These are phyloP conservation scores for Papilio polyxenes DNA, from an alignment of 1,140 invertebrate species.

Conservation along the genomic window DNA sequence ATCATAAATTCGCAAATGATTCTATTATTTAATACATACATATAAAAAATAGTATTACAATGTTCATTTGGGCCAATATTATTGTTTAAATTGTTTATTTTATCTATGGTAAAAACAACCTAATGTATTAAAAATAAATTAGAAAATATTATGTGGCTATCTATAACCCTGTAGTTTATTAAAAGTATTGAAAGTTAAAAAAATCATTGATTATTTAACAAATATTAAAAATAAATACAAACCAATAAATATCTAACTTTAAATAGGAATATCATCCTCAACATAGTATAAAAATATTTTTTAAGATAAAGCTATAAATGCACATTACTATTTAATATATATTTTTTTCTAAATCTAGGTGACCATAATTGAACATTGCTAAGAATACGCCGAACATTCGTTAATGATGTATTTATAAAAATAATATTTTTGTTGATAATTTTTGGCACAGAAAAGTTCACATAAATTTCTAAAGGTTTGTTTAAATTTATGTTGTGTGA, in stretches of 20 bases:
- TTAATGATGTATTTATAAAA: not conserved
- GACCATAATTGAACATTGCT: not conserved
- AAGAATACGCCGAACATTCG: not conserved
- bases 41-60: too few species aligned
- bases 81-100: not conserved
- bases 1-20: not conserved
- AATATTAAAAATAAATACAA: slow-evolving; percentile 33
- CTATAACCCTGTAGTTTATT: slow-evolving; percentile 65
- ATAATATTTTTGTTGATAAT: not conserved
- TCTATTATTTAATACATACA: too few species aligned
- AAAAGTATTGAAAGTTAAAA: not conserved
- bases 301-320: not conserved
- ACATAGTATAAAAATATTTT: slow-evolving; percentile 43
- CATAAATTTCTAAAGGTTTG: not conserved
- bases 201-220: not conserved
- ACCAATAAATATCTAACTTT: slow-evolving; percentile 27
- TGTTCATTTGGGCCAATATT: too few species aligned
- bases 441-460: not conserved
- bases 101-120: not conserved
- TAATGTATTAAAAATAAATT: slow-evolving; percentile 26
- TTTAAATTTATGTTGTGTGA: not conserved
- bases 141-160: slow-evolving; percentile 49
- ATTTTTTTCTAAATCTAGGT: slow-evolving; percentile 13
- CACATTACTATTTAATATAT: slow-evolving; percentile 4
- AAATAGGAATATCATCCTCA: slow-evolving; percentile 42